phyloP scores from a whole-genome alignment of 2,797 vertebrate genomes.

The Sebastes wilsoni region DNA sequence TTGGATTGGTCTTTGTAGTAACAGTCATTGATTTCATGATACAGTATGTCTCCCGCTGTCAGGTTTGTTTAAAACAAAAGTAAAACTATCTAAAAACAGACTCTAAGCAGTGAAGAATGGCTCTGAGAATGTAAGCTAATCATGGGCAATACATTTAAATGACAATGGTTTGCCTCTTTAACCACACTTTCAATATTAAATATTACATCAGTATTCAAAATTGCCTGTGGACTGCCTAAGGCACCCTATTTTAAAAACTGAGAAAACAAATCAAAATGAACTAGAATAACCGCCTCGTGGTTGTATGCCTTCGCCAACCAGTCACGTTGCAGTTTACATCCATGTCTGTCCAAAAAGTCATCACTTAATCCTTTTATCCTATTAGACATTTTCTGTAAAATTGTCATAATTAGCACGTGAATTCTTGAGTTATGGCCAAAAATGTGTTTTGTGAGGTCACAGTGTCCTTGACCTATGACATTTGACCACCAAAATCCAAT shows the following conservation, averaged over 20 bases:
- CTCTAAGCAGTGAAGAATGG: not conserved
- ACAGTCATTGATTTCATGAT: not conserved
- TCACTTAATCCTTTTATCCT: no score
- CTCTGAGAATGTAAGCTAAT: not conserved
- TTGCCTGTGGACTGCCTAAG: not conserved
- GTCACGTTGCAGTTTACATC: no score
- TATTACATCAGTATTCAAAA: conserved; percentile 1
- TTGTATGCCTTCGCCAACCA: no score
- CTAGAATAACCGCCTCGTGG: no score
- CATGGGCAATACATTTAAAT: not conserved
- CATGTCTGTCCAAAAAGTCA: no score
- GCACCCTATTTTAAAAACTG: not conserved
- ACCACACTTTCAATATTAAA: conserved; percentile 6
- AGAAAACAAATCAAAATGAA: not conserved
- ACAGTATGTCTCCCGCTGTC: not conserved
- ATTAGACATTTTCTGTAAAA: no score
- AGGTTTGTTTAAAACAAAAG: not conserved
- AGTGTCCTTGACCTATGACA: no score
- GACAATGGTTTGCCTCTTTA: not conserved
- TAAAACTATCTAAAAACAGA: not conserved
- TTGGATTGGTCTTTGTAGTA: not conserved
- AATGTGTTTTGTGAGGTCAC: no score
- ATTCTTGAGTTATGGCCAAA: no score
- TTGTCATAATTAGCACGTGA: no score
- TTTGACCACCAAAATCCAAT: no score